Evolutionary conservation across 2,113 vertebrate genomes (phyloP).

Genomic region (Pterophyllum scalare): DNA sequence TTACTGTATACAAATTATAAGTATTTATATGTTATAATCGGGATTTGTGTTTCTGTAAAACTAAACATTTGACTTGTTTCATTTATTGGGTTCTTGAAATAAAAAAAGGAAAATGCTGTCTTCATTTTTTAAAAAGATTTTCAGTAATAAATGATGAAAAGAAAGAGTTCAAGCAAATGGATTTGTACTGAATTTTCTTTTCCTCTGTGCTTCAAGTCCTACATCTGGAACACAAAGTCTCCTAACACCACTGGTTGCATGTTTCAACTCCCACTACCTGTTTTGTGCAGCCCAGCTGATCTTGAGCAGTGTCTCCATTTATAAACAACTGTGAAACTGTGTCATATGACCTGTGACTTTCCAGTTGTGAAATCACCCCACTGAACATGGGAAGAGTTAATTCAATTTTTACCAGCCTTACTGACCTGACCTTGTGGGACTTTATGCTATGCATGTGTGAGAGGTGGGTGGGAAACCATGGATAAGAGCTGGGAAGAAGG

Average conservation of each 20-base stretch:
- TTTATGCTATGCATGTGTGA: slow-evolving; percentile 23
- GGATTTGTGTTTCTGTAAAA: neutral
- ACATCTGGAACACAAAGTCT: neutral
- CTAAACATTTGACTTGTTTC: slow-evolving; percentile 2
- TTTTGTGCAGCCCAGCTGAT: slow-evolving; percentile 53
- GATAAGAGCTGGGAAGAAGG: slow-evolving; percentile 11
- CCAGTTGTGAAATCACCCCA: slow-evolving; percentile 37
- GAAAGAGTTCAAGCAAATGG: neutral
- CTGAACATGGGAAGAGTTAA: slow-evolving; percentile 35
- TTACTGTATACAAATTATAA: neutral
- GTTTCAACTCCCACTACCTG: slow-evolving; percentile 24
- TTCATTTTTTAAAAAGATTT: neutral
- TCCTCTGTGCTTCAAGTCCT: neutral
- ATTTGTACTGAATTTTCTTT: neutral
- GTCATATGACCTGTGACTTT: slow-evolving; percentile 31
- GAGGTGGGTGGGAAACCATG: slow-evolving; percentile 30
- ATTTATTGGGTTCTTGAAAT: neutral
- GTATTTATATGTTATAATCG: neutral
- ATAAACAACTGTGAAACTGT: slow-evolving; percentile 33
- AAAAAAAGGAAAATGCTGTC: neutral
- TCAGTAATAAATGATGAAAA: neutral
- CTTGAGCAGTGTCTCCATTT: slow-evolving; percentile 30
- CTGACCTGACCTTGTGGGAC: slow-evolving; percentile 26
- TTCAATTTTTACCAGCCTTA: slow-evolving; percentile 17
- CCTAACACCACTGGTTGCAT: neutral